Conservation (phyloP, 1,140 invertebrate species). For the Coenobita brevimanus region DNA sequence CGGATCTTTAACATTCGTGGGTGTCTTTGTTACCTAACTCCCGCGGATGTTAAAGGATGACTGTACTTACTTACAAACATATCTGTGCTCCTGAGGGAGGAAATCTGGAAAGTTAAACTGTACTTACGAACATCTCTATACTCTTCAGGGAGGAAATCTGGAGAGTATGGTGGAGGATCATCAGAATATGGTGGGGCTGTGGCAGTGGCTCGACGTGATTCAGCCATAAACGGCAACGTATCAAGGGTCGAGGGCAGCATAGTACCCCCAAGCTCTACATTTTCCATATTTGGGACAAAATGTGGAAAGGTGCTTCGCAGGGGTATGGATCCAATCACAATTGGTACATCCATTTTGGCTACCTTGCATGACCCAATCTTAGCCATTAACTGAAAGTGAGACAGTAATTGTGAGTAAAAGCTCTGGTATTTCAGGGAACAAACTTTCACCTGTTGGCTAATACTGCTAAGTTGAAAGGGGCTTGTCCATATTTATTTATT, state of each 20-base stretch:
- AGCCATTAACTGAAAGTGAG: slow-evolving; percentile 4
- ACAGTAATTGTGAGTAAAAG: neutral
- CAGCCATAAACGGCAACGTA: neutral
- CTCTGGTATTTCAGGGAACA: neutral
- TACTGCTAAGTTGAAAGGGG: neutral
- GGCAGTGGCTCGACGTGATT: neutral
- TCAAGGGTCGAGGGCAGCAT: neutral
- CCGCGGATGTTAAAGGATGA: too few relatives aligned
- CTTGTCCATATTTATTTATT: too few relatives aligned
- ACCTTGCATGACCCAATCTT: slow-evolving; percentile 9
- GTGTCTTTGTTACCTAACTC: too few relatives aligned
- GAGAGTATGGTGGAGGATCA: slow-evolving; percentile 20
- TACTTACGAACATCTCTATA: neutral
- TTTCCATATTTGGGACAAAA: neutral
- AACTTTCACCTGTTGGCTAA: neutral
- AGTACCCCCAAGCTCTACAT: neutral
- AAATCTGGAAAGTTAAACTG: too few relatives aligned
- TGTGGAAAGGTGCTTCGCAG: neutral
- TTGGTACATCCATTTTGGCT: neutral
- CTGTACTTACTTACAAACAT: too few relatives aligned
- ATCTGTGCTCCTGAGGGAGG: too few relatives aligned
- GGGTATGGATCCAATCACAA: slow-evolving; percentile 4
- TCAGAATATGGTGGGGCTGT: neutral
- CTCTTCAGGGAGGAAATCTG: neutral
- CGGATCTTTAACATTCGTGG: too few relatives aligned